phyloP scores from a whole-genome alignment of 2,797 vertebrate species.

The Cygnus olor region DNA sequence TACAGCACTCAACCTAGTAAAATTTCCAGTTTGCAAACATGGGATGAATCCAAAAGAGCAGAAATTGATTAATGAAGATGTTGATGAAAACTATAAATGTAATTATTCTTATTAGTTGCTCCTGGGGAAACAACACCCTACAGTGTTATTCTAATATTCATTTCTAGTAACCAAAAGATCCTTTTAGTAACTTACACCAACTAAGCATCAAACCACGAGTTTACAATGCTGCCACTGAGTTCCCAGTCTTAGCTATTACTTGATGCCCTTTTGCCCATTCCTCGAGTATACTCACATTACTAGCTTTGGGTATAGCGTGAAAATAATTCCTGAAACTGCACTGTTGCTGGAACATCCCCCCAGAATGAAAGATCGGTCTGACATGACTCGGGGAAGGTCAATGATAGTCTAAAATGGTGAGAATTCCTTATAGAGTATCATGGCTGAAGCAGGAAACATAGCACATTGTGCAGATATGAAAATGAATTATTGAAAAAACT shows the following conservation, averaged over 20 bases:
- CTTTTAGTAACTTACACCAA: neutral
- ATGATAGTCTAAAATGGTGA: neutral
- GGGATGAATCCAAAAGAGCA: neutral
- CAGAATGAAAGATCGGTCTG: neutral
- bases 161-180: neutral
- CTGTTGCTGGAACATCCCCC: neutral
- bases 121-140: neutral
- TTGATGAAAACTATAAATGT: neutral
- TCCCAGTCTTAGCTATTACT: neutral
- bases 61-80: neutral
- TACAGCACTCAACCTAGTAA: neutral
- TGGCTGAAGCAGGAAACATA: neutral
- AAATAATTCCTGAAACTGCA: neutral
- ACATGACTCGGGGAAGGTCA: neutral
- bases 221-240: neutral
- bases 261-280: neutral
- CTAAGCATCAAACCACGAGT: neutral
- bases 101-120: neutral
- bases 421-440: accelerated
- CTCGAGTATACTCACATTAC: neutral
- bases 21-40: accelerated
- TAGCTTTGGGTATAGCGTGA: neutral
- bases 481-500: neutral
- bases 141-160: neutral
- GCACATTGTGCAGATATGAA: neutral